Base-by-base conservation (phyloP, 30 jellyfish, hydroid and myxozoan species). In the Turritopsis rubra region DNA sequence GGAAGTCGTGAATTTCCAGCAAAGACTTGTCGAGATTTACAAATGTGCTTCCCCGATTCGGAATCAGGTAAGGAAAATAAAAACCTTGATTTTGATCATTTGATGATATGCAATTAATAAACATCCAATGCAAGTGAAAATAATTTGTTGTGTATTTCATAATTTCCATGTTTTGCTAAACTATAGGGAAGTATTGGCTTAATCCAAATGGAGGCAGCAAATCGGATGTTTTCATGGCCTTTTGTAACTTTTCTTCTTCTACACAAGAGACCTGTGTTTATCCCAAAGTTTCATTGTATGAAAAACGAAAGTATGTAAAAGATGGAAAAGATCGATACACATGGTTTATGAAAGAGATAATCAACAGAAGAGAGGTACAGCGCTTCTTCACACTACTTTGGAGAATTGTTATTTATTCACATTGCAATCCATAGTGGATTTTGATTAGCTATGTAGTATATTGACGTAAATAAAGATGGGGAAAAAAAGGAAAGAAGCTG, bases 151-250 rank as follows among this genome's bases (percentile, higher is more conserved):
- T 17, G 28, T 17, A 25, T 25, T n/a, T 7, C 76, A 25, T 66
- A 1, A 1, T 41, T 3, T 13, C 9, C 13, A 41, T 41, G 60
- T 41, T 41, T 41, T 3, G 13, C 13, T 84, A 72, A 66, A 16
- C 52, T 65, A 20, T 53, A 89, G 96, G 92, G 25, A 91, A 84
- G 54, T 89, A 89, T 52, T 89, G 92, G 91, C 81, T 89, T 30
- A 95, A 89, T 68, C 96, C 96, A 53, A 89, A 89, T 65, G 96
- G 87, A 41, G 96, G 96, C 19, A 76, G 93, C 21, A 83, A 89
- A 0, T 20, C 83, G 29, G 96, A 89, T 72, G 84, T 79, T 5
- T 84, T 89, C 72, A 79, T 76, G 19, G 96, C 85, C 9, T 81
- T 81, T 83, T 89, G 96, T 85, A 89, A 89, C 84, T 68, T 72